phyloP scores from a whole-genome alignment of 1,140 invertebrate genomes.

The Ganaspis sp. region DNA sequence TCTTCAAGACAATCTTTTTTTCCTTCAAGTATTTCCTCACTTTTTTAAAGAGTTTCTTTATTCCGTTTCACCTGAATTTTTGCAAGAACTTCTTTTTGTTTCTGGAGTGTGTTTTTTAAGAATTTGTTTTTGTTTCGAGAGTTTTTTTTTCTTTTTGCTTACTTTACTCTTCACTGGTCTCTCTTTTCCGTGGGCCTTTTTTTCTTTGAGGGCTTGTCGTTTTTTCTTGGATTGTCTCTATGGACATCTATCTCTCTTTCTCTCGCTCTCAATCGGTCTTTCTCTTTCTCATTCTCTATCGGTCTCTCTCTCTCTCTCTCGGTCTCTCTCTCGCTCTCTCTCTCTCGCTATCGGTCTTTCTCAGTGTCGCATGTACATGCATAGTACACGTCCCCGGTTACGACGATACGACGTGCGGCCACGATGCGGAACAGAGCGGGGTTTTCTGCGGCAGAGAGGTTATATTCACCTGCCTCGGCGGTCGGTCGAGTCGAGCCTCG shows the following conservation, averaged over 20 bases:
- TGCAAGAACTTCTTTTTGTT: too few relatives aligned
- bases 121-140: too few relatives aligned
- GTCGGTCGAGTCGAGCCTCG: constrained; percentile 52
- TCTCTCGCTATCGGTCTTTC: constrained; percentile 34
- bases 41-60: too few relatives aligned
- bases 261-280: neutral
- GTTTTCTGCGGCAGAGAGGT: constrained; percentile 60
- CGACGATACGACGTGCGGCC: constrained; percentile 38
- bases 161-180: neutral
- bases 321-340: constrained; percentile 23
- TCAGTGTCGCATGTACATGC: constrained; percentile 33
- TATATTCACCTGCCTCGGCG: constrained; percentile 70
- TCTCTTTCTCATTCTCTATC: constrained; percentile 36
- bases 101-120: too few relatives aligned
- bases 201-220: neutral
- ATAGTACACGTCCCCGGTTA: constrained; percentile 23
- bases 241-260: constrained; percentile 1
- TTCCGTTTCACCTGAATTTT: too few relatives aligned
- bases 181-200: neutral
- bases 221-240: constrained; percentile 11
- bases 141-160: too few relatives aligned
- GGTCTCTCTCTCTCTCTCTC: constrained; percentile 34
- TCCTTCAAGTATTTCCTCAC: too few relatives aligned
- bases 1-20: too few relatives aligned
- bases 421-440: constrained; percentile 51